Conservation (phyloP, 2,113 vertebrate genomes). For the Psittacara wagleri region DNA sequence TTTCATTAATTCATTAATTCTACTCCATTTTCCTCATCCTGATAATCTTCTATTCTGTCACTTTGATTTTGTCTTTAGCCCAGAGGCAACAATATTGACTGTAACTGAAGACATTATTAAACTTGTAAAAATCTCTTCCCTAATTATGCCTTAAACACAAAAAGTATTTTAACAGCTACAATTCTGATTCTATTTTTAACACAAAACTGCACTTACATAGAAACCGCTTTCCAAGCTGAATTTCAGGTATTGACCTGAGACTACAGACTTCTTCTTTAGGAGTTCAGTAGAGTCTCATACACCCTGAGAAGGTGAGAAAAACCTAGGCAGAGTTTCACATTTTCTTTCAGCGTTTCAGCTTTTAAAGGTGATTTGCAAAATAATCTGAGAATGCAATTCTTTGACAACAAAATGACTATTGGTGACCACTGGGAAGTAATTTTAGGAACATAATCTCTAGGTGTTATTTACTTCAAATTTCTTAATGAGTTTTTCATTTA, state of each 20-base stretch:
- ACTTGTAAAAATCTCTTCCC: background rate
- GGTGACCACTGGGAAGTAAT: background rate
- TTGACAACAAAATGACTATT: background rate
- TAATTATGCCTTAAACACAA: background rate
- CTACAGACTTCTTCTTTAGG: background rate
- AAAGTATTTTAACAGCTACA: background rate
- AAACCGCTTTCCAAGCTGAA: background rate
- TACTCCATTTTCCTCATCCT: background rate
- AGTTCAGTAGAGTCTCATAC: background rate
- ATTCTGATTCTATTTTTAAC: background rate
- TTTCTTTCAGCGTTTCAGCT: background rate
- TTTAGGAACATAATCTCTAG: background rate
- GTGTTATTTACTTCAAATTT: background rate
- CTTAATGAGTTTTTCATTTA: background rate
- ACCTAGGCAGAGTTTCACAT: background rate
- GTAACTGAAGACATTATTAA: background rate
- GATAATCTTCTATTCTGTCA: background rate
- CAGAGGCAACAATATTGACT: background rate
- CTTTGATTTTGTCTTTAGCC: background rate
- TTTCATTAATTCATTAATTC: slow-evolving; percentile 30
- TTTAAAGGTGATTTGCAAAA: background rate
- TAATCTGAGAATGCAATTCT: background rate
- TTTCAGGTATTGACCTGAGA: background rate
- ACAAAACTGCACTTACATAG: background rate
- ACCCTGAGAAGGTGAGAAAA: background rate